Base-by-base conservation (phyloP, 2,113 vertebrate species). In the Erythrocercus mccallii region DNA sequence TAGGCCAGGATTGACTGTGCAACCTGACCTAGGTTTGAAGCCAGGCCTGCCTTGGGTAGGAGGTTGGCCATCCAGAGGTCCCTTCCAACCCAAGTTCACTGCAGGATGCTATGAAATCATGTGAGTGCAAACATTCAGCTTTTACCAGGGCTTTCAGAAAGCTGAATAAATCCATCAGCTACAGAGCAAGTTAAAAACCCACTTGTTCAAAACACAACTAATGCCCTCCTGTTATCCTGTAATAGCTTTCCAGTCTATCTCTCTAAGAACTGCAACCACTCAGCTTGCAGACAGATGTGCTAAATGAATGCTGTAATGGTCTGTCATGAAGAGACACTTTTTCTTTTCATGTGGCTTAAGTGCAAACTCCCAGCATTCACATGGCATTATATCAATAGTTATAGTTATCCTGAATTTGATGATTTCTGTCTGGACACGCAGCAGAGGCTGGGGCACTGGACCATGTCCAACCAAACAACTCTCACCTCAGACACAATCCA, bases 211-310 rank as follows among this genome's bases (percentile, higher is more conserved):
- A 86, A 85, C 28, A 3, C 45, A 73, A 66, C 31, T 20, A n/a
- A 17, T 60, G 13, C 18, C 35, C 4, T 84, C 27, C 47, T 50
- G 9, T 56, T 68, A 27, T 23, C 28, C 45, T 48, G 25, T 4
- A 60, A 21, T 5, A 72, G 35, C 16, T 47, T 69, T 27, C 25
- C 38, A 62, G n/a, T 40, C 72, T 69, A 47, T 10, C n/a, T 60
- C 56, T 38, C 1, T 15, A 50, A 66, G 27, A 61, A 44, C n/a
- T 12, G 22, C 2, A 23, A 64, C 19, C 69, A 57, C 28, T 51
- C 16, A 71, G 70, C 15, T 42, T 64, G 15, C 0, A 0, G 38
- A 48, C 20, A 72, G 14, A 73, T 42, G 6, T 51, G n/a, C n/a
- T 90, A 73, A 76, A 0, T 51, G 19, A 81, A 37, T 1, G 1